phyloP scores from a whole-genome alignment of 2,888 invertebrate genomes.

The Entomobrya multifasciata region DNA sequence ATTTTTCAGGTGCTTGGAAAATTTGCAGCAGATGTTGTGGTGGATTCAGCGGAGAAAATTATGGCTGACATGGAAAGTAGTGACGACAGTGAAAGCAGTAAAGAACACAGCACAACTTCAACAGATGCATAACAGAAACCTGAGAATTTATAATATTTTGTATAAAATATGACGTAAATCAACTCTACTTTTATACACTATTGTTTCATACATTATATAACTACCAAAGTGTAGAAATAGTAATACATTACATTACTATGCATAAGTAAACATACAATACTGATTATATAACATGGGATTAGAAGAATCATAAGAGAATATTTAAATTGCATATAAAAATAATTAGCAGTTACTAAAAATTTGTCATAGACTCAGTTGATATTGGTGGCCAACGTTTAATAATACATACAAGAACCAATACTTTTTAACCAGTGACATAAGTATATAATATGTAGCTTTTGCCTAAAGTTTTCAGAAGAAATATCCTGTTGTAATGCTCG shows the following conservation, averaged over 20 bases:
- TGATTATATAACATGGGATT: too few relatives aligned
- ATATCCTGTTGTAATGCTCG: slow-evolving; percentile 21
- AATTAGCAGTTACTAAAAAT: too few relatives aligned
- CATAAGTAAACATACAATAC: too few relatives aligned
- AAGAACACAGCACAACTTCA: slow-evolving; percentile 62
- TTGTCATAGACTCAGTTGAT: too few relatives aligned
- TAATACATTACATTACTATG: too few relatives aligned
- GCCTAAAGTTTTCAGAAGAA: not conserved
- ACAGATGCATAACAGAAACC: slow-evolving; percentile 51
- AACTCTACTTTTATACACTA: slow-evolving; percentile 29
- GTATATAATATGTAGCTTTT: slow-evolving; percentile 34
- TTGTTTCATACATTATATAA: not conserved
- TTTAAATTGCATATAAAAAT: too few relatives aligned
- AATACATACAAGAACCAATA: not conserved
- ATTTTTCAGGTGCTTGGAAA: slow-evolving; percentile 65
- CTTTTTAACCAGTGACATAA: slow-evolving; percentile 39
- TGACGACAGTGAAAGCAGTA: slow-evolving; percentile 44
- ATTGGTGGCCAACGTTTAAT: too few relatives aligned
- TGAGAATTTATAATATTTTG: not conserved
- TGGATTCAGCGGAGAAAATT: slow-evolving; percentile 43
- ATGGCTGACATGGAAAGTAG: slow-evolving; percentile 56
- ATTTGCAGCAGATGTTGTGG: slow-evolving; percentile 46
- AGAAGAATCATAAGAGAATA: too few relatives aligned
- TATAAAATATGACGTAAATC: slow-evolving; percentile 15
- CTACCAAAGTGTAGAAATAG: too few relatives aligned